phyloP scores from a whole-genome alignment of 2,797 vertebrate genomes.

The Catostomus latipinnis region DNA sequence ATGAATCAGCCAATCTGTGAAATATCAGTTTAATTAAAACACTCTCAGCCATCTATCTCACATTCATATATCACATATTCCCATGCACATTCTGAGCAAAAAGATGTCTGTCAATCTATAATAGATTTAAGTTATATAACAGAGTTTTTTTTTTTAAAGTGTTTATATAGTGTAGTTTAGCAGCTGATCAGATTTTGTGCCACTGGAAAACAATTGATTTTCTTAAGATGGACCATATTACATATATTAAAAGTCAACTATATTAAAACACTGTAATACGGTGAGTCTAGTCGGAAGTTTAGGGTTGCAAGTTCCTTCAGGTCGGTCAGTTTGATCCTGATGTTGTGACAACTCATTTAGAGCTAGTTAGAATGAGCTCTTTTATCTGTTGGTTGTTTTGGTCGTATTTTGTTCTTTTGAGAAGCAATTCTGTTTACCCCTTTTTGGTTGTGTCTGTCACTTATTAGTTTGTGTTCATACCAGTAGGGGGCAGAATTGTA shows the following conservation, averaged over 20 bases:
- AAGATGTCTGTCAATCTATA: neutral
- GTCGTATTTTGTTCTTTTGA: neutral
- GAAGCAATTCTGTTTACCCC: neutral
- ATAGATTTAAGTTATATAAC: neutral
- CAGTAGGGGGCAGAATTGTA: constrained; percentile 77
- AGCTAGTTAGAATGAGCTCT: neutral
- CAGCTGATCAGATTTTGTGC: neutral
- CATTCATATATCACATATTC: neutral
- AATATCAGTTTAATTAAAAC: too few relatives aligned
- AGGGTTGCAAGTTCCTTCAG: neutral
- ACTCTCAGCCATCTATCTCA: neutral
- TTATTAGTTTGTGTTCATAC: constrained; percentile 28
- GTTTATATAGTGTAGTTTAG: neutral
- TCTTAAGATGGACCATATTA: too few relatives aligned
- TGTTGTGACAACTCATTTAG: neutral
- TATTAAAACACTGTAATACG: neutral
- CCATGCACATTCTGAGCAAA: neutral
- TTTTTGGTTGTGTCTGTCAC: neutral
- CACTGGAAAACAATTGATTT: neutral
- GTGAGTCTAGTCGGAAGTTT: neutral
- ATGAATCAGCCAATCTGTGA: too few relatives aligned
- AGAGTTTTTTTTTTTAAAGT: neutral
- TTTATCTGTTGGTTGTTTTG: neutral
- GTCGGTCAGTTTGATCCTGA: neutral
- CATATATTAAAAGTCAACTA: too few relatives aligned